These are phyloP conservation scores for Urosaurus nigricauda DNA, from an alignment of 2,797 vertebrate species.

Conservation along the genomic window DNA sequence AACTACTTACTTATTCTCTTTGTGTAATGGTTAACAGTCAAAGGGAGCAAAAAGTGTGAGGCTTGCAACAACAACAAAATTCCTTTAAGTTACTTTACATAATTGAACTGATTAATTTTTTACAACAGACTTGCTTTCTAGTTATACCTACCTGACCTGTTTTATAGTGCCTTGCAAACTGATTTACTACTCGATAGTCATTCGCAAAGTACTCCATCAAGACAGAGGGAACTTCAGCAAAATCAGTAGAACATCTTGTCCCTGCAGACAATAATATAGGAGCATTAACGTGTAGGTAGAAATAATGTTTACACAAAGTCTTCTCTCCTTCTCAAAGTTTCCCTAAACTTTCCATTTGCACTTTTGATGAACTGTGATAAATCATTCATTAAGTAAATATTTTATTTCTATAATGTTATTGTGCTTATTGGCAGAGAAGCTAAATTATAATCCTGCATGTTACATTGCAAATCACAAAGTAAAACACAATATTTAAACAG, in stretches of 20 bases:
- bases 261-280: constrained; percentile 78
- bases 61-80: not conserved
- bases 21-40: not conserved
- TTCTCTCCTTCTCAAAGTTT: constrained; percentile 57
- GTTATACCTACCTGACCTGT: constrained; percentile 91
- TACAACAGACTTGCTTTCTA: not conserved
- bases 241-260: constrained; percentile 97
- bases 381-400: constrained; percentile 77
- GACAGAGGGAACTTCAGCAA: constrained; percentile 97
- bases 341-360: constrained; percentile 68
- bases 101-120: not conserved
- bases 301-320: constrained; percentile 60
- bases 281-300: constrained; percentile 37
- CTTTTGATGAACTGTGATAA: constrained; percentile 74
- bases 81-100: not conserved
- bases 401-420: constrained; percentile 76
- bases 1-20: not conserved
- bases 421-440: constrained; percentile 74
- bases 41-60: not conserved
- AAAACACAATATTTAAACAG: constrained; percentile 84
- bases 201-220: constrained; percentile 98
- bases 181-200: constrained; percentile 94
- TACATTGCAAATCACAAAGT: constrained; percentile 78
- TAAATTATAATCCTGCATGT: constrained; percentile 77
- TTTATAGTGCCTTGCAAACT: constrained; percentile 96